Base-by-base conservation (phyloP, 2,888 invertebrate species). In the Teinopalpus imperialis region DNA sequence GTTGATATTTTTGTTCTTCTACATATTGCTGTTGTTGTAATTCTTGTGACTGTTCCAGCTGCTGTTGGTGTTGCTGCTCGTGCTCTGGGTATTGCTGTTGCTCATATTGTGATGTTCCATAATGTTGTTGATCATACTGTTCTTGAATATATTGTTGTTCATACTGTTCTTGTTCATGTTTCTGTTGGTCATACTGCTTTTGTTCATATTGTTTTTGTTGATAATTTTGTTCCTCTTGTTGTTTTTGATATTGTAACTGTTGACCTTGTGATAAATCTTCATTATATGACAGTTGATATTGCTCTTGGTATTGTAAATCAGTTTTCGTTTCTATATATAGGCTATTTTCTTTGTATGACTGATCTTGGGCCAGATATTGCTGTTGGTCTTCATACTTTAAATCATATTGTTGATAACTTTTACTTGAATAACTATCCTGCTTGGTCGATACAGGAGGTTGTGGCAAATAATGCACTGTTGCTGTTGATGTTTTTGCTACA, bases 381-480 rank as follows among this genome's bases (percentile, higher is more conserved):
- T 58, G 52, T 57, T 66, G 64, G 16, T 64, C 61, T 35, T 73
- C 65, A 40, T 63, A 72, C 24, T 67, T 67, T 29, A 53, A 56
- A 57, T 79, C 74, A 48, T 68, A 72, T 50, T 75, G 71, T 46
- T 71, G 67, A 64, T 73, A 75, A 56, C 52, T 75, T 55, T 72
- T 67, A 50, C 71, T 71, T 29, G 67, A 66, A 53, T 48, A 48
- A 43, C 18, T 40, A 24, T 81, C 77, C 66, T 75, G 73, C 54
- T 77, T 78, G 39, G 60, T 80, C 1, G 73, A 73, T 12, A 76
- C 66, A 43, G 77, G 66, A 4, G 73, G 74, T 64, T 81, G 77
- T 63, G 78, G 71, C 61, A 74, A 78, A 48, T 78, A 71, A 37
- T 78, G 60, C 52, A 72, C 63, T 39, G 73, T 76, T 49, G 76